Conservation (phyloP, 1,140 invertebrate species). For the Sarcophaga bullata region DNA sequence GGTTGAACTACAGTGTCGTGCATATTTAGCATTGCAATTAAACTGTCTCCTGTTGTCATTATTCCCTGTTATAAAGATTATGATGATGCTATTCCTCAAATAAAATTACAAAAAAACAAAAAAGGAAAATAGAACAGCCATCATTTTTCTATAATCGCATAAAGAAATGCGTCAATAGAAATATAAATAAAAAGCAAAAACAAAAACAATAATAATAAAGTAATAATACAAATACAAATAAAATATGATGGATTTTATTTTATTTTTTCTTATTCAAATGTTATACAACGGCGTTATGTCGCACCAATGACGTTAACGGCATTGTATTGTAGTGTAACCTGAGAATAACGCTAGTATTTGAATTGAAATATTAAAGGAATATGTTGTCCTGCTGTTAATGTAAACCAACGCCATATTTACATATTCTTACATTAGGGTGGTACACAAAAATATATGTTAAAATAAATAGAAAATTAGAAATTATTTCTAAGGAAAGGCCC, state of each 20-base stretch:
- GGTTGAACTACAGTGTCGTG: too few relatives aligned
- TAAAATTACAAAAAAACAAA: background rate
- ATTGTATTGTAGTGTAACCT: background rate
- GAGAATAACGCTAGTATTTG: background rate
- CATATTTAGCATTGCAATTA: background rate
- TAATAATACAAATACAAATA: background rate
- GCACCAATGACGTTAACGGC: background rate
- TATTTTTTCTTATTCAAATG: background rate
- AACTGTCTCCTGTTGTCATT: background rate
- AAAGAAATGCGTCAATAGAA: conserved; percentile 4
- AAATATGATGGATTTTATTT: conserved; percentile 8
- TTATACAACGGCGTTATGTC: background rate
- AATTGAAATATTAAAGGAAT: too few relatives aligned
- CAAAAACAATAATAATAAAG: background rate
- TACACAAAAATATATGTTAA: too few relatives aligned
- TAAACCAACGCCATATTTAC: too few relatives aligned
- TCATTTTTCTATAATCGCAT: background rate
- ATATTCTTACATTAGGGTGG: too few relatives aligned
- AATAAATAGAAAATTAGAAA: too few relatives aligned
- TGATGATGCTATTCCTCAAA: background rate
- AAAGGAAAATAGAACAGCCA: too few relatives aligned
- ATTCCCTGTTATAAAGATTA: background rate
- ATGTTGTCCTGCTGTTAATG: too few relatives aligned
- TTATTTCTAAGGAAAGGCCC: too few relatives aligned
- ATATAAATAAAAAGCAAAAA: background rate